These are phyloP conservation scores for Hyperoplus immaculatus DNA, from an alignment of 2,797 vertebrate genomes.

Conservation along the genomic window DNA sequence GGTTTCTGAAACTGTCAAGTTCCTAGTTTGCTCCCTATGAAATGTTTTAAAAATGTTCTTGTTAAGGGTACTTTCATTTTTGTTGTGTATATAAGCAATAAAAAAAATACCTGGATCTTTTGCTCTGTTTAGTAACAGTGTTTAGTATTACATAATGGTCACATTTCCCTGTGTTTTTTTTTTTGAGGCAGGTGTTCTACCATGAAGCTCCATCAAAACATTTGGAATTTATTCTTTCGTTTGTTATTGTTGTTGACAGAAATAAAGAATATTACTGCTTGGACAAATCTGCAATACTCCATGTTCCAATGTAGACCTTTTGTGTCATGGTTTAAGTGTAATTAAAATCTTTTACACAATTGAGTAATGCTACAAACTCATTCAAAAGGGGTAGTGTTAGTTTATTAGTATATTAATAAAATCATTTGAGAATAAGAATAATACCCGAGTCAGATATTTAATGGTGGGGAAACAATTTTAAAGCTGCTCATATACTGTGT, in stretches of 20 bases:
- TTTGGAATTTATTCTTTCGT: background rate
- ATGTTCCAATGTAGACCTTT: background rate
- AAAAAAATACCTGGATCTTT: constrained; percentile 37
- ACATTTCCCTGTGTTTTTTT: background rate
- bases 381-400: no score
- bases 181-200: background rate
- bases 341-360: background rate
- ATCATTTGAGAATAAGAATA: no score
- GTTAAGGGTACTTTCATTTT: constrained; percentile 16
- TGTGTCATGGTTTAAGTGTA: background rate
- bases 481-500: background rate
- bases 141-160: background rate
- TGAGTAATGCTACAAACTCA: no score
- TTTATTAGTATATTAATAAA: no score
- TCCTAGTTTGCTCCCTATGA: constrained; percentile 23
- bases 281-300: background rate
- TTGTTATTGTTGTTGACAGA: background rate
- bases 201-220: constrained; percentile 5
- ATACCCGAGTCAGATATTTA: no score
- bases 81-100: constrained; percentile 54
- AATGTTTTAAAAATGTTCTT: constrained; percentile 35
- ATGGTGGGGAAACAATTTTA: no score
- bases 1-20: constrained; percentile 22
- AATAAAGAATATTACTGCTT: constrained; percentile 22
- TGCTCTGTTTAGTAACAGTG: constrained; percentile 14